Percentiles rank a stretch among this genome's conserved stretches.
Evolutionary conservation across 2,888 invertebrate species (phyloP).

Genomic region (Apantesis nais): DNA sequence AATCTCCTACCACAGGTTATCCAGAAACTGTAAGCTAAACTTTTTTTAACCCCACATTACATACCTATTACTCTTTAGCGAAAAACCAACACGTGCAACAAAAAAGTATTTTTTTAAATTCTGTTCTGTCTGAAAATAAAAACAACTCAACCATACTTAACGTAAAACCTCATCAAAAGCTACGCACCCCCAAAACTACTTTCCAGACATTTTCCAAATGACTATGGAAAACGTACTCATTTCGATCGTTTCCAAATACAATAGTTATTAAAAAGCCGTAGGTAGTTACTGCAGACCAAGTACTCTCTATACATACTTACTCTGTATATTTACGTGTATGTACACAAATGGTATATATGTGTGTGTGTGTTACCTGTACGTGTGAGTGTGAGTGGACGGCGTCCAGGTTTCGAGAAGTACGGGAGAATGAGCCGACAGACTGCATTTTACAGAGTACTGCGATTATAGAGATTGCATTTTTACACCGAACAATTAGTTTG

Average conservation of each 20-base stretch:
- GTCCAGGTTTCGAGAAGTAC: conserved; percentile 79
- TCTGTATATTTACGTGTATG: conserved; percentile 28
- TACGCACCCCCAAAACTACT: conserved; percentile 33
- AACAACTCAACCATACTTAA: neutral
- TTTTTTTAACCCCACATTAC: neutral
- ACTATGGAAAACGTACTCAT: conserved; percentile 69
- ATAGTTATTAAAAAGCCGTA: conserved; percentile 83
- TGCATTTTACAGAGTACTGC: conserved; percentile 60
- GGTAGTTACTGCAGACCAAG: conserved; percentile 62
- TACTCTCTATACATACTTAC: conserved; percentile 49
- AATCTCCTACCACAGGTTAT: neutral
- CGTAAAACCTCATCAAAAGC: conserved; percentile 29
- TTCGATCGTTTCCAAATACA: conserved; percentile 84
- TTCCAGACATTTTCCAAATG: conserved; percentile 70
- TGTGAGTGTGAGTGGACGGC: conserved; percentile 76
- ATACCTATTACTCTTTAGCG: neutral
- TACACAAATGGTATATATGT: conserved; percentile 38
- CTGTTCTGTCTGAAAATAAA: neutral
- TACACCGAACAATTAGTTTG: neutral
- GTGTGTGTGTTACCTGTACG: conserved; percentile 36
- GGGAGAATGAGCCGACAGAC: conserved; percentile 70
- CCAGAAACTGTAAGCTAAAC: neutral
- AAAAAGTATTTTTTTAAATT: no score
- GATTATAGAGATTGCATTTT: conserved; percentile 37
- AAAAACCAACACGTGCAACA: no score